These are phyloP conservation scores for Noctua comes DNA, from an alignment of 2,888 invertebrate species.

Conservation along the genomic window DNA sequence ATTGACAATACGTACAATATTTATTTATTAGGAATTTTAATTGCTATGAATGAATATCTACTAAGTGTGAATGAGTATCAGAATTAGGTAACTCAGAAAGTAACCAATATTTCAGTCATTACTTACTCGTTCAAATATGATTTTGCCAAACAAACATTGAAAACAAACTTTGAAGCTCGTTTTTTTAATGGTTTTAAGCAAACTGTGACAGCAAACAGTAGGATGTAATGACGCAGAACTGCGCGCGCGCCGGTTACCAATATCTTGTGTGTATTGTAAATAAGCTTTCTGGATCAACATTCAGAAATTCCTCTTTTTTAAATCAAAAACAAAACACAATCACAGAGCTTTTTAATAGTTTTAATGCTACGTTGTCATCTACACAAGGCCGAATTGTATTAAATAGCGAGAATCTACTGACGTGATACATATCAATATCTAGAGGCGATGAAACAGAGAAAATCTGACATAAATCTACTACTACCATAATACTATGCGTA, in stretches of 20 bases:
- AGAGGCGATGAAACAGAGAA: not conserved
- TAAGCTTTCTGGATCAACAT: constrained; percentile 21
- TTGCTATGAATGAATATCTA: not conserved
- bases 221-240: constrained; percentile 40
- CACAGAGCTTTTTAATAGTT: not conserved
- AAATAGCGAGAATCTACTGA: not conserved
- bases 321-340: constrained; percentile 9
- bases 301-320: not conserved
- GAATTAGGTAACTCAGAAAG: not conserved
- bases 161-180: not conserved
- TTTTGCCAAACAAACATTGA: constrained; percentile 21
- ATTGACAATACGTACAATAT: not conserved
- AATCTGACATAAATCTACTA: no score
- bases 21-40: not conserved
- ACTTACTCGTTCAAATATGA: not conserved
- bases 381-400: not conserved
- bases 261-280: constrained; percentile 21
- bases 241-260: constrained; percentile 16
- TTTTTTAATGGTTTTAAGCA: constrained; percentile 24
- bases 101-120: not conserved
- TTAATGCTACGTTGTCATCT: not conserved
- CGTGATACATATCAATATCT: not conserved
- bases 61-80: not conserved
- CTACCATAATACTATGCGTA: no score
- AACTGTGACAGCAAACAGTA: constrained; percentile 49